A percentile compares a stretch with the other conserved stretches of the same genome.
Evolutionary conservation across 2,113 vertebrate species (phyloP).

Genomic region (Hippocampus mohnikei): DNA sequence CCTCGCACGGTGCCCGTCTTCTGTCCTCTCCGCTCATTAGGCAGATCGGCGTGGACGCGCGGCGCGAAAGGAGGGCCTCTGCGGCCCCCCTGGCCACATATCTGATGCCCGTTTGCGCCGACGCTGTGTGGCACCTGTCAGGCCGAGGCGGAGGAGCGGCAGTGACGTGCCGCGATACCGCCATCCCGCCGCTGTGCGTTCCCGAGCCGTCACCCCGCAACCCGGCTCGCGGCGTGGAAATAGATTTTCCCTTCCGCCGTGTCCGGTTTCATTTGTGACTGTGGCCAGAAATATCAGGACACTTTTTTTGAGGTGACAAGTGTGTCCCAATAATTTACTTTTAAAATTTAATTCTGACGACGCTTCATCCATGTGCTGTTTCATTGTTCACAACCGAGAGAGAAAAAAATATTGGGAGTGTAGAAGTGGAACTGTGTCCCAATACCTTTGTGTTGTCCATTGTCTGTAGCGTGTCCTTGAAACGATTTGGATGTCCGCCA

Average conservation of each 20-base stretch:
- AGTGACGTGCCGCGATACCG: slow-evolving; percentile 49
- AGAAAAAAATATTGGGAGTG: too few species aligned
- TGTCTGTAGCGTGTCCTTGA: slow-evolving; percentile 23
- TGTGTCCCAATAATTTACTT: background rate
- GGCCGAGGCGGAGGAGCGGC: slow-evolving; percentile 35
- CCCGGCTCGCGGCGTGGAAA: slow-evolving; percentile 45
- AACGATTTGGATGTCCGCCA: slow-evolving; percentile 39
- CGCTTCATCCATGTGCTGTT: too few species aligned
- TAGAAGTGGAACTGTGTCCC: background rate
- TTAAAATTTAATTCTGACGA: too few species aligned
- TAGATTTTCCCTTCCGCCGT: slow-evolving; percentile 43
- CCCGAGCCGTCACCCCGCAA: slow-evolving; percentile 41
- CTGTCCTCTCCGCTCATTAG: slow-evolving; percentile 50
- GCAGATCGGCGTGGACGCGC: slow-evolving; percentile 39
- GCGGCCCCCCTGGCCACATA: slow-evolving; percentile 41
- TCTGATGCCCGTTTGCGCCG: slow-evolving; percentile 64
- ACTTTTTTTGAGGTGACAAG: background rate
- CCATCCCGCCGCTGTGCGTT: slow-evolving; percentile 34
- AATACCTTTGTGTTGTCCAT: background rate
- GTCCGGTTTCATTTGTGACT: slow-evolving; percentile 40
- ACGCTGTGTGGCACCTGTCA: slow-evolving; percentile 72
- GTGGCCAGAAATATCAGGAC: background rate
- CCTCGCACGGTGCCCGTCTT: slow-evolving; percentile 19
- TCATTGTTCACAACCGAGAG: background rate
- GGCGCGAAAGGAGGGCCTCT: slow-evolving; percentile 29